These are phyloP conservation scores for Andrena camellia DNA, from an alignment of 2,888 invertebrate species.

Conservation along the genomic window DNA sequence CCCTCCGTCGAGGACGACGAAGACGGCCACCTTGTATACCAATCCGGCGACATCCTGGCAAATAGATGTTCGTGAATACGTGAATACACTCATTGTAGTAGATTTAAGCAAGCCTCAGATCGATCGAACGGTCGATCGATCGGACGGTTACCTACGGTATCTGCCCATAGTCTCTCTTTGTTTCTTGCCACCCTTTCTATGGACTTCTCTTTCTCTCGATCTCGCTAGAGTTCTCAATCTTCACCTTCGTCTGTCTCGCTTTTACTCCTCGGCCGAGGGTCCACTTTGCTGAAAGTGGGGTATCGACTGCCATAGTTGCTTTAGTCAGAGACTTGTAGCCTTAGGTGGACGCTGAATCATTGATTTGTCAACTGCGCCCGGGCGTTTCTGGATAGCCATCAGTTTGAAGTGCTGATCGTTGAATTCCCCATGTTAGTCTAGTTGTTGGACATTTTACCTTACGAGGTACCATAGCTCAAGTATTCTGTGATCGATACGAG, in stretches of 20 bases:
- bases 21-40: slow-evolving; percentile 99
- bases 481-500: too few species aligned
- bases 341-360: too few species aligned
- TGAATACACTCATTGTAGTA: slow-evolving; percentile 85
- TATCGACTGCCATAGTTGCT: too few species aligned
- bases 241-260: slow-evolving; percentile 34
- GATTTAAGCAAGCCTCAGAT: slow-evolving; percentile 81
- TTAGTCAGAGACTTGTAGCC: too few species aligned
- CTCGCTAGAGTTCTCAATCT: slow-evolving; percentile 25
- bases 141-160: slow-evolving; percentile 72
- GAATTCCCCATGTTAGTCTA: too few species aligned
- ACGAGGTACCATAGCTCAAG: too few species aligned
- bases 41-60: slow-evolving; percentile 99
- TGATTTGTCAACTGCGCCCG: too few species aligned
- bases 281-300: too few species aligned
- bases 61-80: slow-evolving; percentile 99
- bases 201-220: slow-evolving; percentile 44
- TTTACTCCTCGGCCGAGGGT: not conserved
- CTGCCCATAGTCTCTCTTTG: slow-evolving; percentile 67
- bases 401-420: too few species aligned
- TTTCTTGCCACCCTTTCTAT: slow-evolving; percentile 46
- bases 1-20: slow-evolving; percentile 99
- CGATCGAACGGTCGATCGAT: slow-evolving; percentile 73
- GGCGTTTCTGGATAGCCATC: too few species aligned
- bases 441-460: too few species aligned